A percentile compares a stretch with the other conserved stretches of the same genome.
Evolutionary conservation across 2,797 vertebrate species (phyloP).

Genomic region (Kryptolebias ocellatus): DNA sequence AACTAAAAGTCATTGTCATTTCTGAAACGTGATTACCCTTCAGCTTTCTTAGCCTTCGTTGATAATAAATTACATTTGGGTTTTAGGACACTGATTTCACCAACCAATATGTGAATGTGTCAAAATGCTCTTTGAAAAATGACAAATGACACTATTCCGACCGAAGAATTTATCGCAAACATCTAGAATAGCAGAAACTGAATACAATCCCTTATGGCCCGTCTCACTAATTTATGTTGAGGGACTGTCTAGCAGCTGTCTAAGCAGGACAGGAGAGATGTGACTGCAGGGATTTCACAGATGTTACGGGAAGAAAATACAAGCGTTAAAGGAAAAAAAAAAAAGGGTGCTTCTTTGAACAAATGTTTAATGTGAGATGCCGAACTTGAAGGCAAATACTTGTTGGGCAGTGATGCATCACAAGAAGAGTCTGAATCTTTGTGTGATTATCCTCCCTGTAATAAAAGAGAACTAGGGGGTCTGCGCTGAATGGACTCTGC

Average conservation of each 20-base stretch:
- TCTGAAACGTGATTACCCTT: neutral
- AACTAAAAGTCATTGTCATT: neutral
- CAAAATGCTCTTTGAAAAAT: too few species aligned
- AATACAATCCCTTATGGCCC: conserved; percentile 1
- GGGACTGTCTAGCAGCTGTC: neutral
- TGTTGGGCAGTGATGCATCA: conserved; percentile 71
- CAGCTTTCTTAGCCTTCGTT: neutral
- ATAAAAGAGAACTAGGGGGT: conserved; percentile 53
- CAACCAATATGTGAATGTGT: neutral
- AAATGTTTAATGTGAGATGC: conserved; percentile 73
- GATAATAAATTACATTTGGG: neutral
- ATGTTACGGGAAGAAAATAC: too few species aligned
- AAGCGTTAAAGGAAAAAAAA: neutral
- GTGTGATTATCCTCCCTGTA: conserved; percentile 61
- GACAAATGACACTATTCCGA: neutral
- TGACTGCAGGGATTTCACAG: neutral
- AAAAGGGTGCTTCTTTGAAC: conserved; percentile 45
- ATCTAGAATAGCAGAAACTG: neutral
- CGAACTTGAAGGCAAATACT: conserved; percentile 77
- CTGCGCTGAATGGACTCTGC: conserved; percentile 57
- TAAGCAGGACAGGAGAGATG: neutral
- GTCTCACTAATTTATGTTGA: neutral
- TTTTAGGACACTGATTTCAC: neutral
- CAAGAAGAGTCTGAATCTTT: conserved; percentile 69
- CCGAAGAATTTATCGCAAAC: neutral